Conservation (phyloP, 2,888 invertebrate genomes). For the Morpho helenor region DNA sequence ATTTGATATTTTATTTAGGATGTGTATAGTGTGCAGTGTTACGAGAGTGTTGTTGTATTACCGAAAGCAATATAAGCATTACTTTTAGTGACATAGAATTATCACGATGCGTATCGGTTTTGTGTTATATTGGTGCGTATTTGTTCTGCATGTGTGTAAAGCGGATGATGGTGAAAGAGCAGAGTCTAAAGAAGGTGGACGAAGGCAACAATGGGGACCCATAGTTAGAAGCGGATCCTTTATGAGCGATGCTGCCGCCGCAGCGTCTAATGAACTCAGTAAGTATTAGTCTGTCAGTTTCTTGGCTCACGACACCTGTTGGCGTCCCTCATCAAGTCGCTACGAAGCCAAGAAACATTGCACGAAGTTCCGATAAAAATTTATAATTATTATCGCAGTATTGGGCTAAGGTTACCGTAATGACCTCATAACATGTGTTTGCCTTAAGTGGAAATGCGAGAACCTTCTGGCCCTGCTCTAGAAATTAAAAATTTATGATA, state of each 20-base stretch:
- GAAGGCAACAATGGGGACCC: conserved; percentile 68
- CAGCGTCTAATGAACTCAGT: conserved; percentile 69
- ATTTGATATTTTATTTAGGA: conserved; percentile 52
- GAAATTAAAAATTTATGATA: conserved; percentile 11
- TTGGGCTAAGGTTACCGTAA: conserved; percentile 16
- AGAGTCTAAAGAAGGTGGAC: conserved; percentile 60
- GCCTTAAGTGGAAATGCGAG: conserved; percentile 29
- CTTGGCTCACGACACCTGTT: conserved; percentile 59
- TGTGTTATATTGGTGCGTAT: conserved; percentile 75
- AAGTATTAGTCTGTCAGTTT: conserved; percentile 47
- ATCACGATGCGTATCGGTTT: conserved; percentile 76
- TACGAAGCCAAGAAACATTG: conserved; percentile 23
- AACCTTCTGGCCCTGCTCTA: conserved; percentile 21
- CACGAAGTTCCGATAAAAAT: conserved; percentile 15
- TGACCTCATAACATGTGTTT: conserved; percentile 29
- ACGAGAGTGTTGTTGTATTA: conserved; percentile 51
- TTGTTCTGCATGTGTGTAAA: conserved; percentile 70
- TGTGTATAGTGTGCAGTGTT: conserved; percentile 63
- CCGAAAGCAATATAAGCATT: conserved; percentile 54
- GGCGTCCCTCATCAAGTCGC: conserved; percentile 36
- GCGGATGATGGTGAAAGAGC: conserved; percentile 70
- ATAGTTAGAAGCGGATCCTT: conserved; percentile 58
- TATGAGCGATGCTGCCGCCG: conserved; percentile 49
- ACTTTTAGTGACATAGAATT: conserved; percentile 65
- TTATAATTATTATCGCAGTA: conserved; percentile 13